A percentile compares a stretch with the other conserved stretches of the same genome.
These are phyloP conservation scores for Drosophila nannoptera DNA, from an alignment of 1,140 invertebrate genomes.

Conservation along the genomic window DNA sequence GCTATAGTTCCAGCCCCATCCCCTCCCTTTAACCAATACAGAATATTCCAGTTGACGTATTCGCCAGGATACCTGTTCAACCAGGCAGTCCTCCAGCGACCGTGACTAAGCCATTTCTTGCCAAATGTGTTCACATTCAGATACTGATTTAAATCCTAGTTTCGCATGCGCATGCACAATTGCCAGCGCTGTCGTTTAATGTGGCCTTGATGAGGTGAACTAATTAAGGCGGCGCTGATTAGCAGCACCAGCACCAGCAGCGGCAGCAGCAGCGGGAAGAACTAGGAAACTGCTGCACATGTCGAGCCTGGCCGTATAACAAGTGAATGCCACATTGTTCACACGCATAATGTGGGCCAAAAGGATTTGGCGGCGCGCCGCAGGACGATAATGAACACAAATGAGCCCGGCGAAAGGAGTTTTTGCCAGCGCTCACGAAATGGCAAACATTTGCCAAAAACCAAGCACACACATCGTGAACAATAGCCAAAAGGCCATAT, in stretches of 20 bases:
- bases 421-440: slow-evolving; percentile 50
- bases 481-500: slow-evolving; percentile 36
- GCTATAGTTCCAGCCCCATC: no score
- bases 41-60: not conserved
- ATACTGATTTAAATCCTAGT: slow-evolving; percentile 34
- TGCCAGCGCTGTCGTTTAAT: slow-evolving; percentile 39
- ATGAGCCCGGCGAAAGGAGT: slow-evolving; percentile 69
- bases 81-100: not conserved
- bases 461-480: slow-evolving; percentile 55
- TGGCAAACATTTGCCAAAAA: slow-evolving; percentile 70
- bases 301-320: slow-evolving; percentile 31
- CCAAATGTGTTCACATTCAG: slow-evolving; percentile 17
- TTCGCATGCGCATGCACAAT: slow-evolving; percentile 14
- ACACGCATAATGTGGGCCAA: slow-evolving; percentile 63
- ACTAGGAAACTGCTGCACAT: slow-evolving; percentile 30
- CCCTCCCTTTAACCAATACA: no score
- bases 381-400: slow-evolving; percentile 76
- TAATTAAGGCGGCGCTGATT: slow-evolving; percentile 63
- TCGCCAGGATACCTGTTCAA: slow-evolving; percentile 5
- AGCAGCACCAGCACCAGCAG: slow-evolving; percentile 19
- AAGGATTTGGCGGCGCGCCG: slow-evolving; percentile 71
- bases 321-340: slow-evolving; percentile 63
- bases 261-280: not conserved
- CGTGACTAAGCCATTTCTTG: slow-evolving; percentile 23
- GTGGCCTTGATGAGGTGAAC: slow-evolving; percentile 66